A percentile compares a stretch with the other conserved stretches of the same genome.
phyloP scores from a whole-genome alignment of 2,797 vertebrate species.

The Megalops cyprinoides region DNA sequence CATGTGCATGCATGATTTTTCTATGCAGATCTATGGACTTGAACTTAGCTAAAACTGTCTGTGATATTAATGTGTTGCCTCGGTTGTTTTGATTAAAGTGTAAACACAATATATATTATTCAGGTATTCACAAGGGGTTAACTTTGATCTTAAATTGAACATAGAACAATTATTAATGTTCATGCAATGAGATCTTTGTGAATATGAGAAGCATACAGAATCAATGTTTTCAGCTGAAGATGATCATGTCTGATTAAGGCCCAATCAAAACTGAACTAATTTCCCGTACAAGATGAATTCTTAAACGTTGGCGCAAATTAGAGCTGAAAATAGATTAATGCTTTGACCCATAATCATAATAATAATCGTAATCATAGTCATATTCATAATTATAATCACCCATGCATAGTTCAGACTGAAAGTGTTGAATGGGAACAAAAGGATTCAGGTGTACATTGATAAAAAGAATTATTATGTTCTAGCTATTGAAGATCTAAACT shows the following conservation, averaged over 20 bases:
- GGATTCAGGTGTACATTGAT: no score
- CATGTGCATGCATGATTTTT: background rate
- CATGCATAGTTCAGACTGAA: background rate
- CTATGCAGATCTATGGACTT: slow-evolving; percentile 39
- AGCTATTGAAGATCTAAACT: background rate
- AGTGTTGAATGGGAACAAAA: background rate
- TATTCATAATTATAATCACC: background rate
- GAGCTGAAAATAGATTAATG: background rate
- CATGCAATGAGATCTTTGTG: background rate
- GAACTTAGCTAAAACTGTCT: slow-evolving; percentile 28
- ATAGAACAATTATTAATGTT: background rate
- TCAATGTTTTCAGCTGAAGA: slow-evolving; percentile 6
- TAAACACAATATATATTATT: slow-evolving; percentile 60
- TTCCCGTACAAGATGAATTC: background rate
- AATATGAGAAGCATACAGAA: background rate
- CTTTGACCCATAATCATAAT: slow-evolving; percentile 4
- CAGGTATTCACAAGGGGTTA: slow-evolving; percentile 49
- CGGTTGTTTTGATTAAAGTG: slow-evolving; percentile 69
- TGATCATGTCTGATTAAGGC: background rate
- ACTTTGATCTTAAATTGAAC: slow-evolving; percentile 2
- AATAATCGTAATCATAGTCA: no score
- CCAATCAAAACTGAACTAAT: background rate
- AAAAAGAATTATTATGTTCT: background rate
- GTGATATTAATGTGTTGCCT: slow-evolving; percentile 52
- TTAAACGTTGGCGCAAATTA: background rate